phyloP scores from a whole-genome alignment of 2,888 invertebrate genomes.

The Coremacera marginata region DNA sequence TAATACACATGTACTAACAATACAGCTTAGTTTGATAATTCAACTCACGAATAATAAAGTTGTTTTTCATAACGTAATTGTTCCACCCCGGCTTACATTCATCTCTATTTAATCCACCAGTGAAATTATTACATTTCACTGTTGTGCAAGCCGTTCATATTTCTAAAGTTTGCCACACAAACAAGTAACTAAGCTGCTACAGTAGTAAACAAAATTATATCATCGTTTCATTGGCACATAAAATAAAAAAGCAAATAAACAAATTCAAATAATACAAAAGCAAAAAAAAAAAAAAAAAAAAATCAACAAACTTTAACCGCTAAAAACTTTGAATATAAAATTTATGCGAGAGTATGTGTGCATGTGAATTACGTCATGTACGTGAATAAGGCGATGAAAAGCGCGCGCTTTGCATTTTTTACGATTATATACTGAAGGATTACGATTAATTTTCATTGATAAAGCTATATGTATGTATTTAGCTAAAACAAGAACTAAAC shows the following conservation, averaged over 20 bases:
- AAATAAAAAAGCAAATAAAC: constrained; percentile 12
- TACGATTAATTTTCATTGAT: constrained; percentile 50
- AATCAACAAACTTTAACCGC: background rate
- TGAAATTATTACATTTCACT: too few relatives aligned
- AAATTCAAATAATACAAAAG: background rate
- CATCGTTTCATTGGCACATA: background rate
- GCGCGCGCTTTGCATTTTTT: constrained; percentile 7
- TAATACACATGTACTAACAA: too few relatives aligned
- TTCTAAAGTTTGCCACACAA: too few relatives aligned
- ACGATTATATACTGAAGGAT: constrained; percentile 32
- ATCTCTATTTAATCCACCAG: too few relatives aligned
- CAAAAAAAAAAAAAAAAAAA: background rate
- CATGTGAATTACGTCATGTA: constrained; percentile 26
- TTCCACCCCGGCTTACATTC: too few relatives aligned
- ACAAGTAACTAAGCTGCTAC: too few relatives aligned
- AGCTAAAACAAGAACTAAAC: constrained; percentile 13
- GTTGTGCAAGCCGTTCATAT: too few relatives aligned
- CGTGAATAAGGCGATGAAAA: constrained; percentile 28
- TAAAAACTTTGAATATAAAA: constrained; percentile 13
- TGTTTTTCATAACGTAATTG: too few relatives aligned
- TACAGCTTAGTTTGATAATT: too few relatives aligned
- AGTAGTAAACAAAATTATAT: background rate
- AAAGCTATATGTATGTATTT: constrained; percentile 33
- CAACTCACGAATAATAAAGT: too few relatives aligned
- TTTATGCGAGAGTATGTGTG: background rate